These are phyloP conservation scores for Varanus komodoensis DNA, from an alignment of 2,113 vertebrate genomes.

Conservation along the genomic window DNA sequence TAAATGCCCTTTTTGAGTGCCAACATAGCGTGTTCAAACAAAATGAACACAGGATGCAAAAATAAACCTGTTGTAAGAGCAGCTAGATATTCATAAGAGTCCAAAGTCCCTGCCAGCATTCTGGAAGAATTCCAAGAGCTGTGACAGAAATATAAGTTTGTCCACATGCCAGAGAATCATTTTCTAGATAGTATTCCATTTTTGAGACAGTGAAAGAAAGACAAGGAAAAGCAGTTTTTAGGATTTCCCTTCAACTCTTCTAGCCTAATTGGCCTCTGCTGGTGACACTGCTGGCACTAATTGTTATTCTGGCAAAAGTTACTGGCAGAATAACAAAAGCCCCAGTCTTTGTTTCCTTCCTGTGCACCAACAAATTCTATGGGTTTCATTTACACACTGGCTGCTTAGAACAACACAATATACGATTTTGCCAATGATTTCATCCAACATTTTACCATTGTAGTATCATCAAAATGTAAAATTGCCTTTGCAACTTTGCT, in stretches of 20 bases:
- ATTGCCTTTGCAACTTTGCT: neutral
- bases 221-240: neutral
- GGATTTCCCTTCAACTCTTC: neutral
- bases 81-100: constrained; percentile 17
- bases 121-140: constrained; percentile 15
- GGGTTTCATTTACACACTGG: neutral
- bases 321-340: constrained; percentile 2
- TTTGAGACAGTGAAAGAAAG: neutral
- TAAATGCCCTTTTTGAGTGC: neutral
- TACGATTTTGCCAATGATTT: neutral
- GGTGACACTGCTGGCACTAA: neutral
- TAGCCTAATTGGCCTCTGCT: neutral
- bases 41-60: constrained; percentile 41
- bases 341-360: neutral
- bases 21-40: neutral
- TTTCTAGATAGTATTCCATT: constrained; percentile 12
- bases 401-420: neutral
- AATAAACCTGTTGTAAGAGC: constrained; percentile 20
- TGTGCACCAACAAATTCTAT: neutral
- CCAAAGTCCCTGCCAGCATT: constrained; percentile 9
- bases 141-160: constrained; percentile 10
- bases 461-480: neutral
- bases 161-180: constrained; percentile 18
- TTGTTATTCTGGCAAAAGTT: constrained; percentile 17
- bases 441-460: neutral